Evolutionary conservation across 2,113 vertebrate genomes (phyloP), one percentile per base, ranked within the genome.

Genomic region (Syngnathoides biaculeatus): DNA sequence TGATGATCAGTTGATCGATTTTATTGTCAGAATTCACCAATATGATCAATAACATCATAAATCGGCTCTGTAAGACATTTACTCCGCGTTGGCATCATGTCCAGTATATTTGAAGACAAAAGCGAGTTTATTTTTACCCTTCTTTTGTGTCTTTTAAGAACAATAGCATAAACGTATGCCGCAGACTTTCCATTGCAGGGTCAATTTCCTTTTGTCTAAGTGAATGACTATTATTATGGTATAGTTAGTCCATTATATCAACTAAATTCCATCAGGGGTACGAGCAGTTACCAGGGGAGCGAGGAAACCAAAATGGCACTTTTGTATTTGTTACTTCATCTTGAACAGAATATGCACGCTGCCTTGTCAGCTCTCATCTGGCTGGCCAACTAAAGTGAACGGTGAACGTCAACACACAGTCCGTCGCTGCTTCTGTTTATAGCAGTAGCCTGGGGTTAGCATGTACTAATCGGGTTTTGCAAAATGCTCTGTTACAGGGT

Each of bases 241-340:
- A 80, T 84, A 90, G 85, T 89, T 87, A 90, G 84, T 91, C 90
- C 92, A 90, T 92, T 92, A 91, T 92, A 84, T 90, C 85, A 90
- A 89, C 89, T 92, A 90, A 90, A 93, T 90, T 90, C 89, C 88
- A 87, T 84, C 80, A 87, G 87, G 90, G 88, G 85, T 85, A 82
- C 81, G 88, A 87, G 86, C 72, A 83, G 80, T 89, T 92, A 84
- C 89, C 80, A 77, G 75, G 84, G 86, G 86, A 91, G 66, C 77
- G 77, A 88, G 78, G 83, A 89, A 86, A 86, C 78, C 63, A 88
- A 88, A 90, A 87, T 89, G 87, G 85, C 88, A 89, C 87, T 89
- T 91, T 88, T 84, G 82, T 90, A 91, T 92, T 92, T 92, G 90
- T 92, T 90, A 90, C 90, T 92, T 81, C 88, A 90, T 89, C 84